Evolutionary conservation across 2,797 vertebrate genomes (phyloP).

Genomic region (Tokudaia tokunoshimensis): DNA sequence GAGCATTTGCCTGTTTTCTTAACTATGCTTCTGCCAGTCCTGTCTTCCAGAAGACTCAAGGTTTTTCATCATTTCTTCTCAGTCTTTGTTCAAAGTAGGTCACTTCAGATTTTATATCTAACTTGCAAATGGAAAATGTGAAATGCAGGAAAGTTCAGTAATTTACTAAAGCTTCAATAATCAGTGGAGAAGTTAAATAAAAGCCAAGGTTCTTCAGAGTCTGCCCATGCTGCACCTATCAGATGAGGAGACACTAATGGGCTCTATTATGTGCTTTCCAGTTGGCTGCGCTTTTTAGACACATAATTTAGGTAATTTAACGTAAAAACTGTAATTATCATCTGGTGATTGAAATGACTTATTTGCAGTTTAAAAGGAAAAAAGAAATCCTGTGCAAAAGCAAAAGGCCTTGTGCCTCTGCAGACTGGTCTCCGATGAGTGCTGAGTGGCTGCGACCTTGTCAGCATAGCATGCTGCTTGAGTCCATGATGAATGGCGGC

Average conservation of each 20-base stretch:
- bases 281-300: constrained; percentile 62
- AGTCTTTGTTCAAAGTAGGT: constrained; percentile 75
- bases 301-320: constrained; percentile 74
- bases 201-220: constrained; percentile 61
- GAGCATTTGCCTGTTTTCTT: background rate
- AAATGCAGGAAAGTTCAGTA: constrained; percentile 71
- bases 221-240: background rate
- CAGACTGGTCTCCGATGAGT: constrained; percentile 16
- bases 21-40: constrained; percentile 43
- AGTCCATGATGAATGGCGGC: background rate
- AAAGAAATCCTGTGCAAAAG: constrained; percentile 41
- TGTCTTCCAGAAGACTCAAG: constrained; percentile 56
- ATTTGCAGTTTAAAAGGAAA: constrained; percentile 47
- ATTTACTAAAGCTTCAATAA: constrained; percentile 71
- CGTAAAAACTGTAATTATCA: constrained; percentile 72
- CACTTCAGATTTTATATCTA: constrained; percentile 76
- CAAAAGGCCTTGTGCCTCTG: constrained; percentile 45
- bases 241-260: constrained; percentile 33
- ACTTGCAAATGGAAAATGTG: constrained; percentile 77
- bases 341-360: constrained; percentile 69
- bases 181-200: constrained; percentile 67
- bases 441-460: background rate
- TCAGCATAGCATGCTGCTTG: background rate
- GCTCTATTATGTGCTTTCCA: constrained; percentile 62
- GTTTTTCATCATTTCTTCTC: constrained; percentile 63